Base-by-base conservation (phyloP, 64 coral and sea anemone genomes). In the Dendronephthya gigantea region DNA sequence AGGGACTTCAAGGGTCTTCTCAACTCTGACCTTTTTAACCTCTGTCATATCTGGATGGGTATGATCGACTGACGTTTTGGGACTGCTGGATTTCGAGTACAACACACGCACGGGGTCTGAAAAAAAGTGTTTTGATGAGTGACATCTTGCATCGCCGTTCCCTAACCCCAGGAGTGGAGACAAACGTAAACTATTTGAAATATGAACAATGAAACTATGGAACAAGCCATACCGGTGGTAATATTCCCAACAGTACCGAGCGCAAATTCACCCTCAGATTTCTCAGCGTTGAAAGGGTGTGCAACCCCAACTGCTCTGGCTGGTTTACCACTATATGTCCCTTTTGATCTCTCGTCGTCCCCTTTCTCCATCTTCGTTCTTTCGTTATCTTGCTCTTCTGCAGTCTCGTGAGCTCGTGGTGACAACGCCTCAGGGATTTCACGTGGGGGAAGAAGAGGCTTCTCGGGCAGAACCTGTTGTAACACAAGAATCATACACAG, bases 41-140 rank as follows among this genome's bases (percentile, higher is more conserved):
- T 79, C 72, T 15, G 72, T 2, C 36, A 79, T 39, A 12, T 79
- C 72, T 1, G 72, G 32, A 39, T 79, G 72, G 29, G 30, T 79
- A 1, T 28, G 30, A 34, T 79, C 72, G 15, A 79, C 30, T 9
- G 72, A 79, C 72, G 36, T 39, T 19, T 79, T 79, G 36, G 72
- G 72, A 79, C 72, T 79, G 17, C 72, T 79, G 1, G 72, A 79
- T 79, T 79, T 79, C 25, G 72, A 79, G 32, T 79, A 79, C 15
- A 79, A 19, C 19, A 79, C 28, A 16, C 36, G 30, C 25, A 79
- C 72, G 34, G 72, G 72, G 9, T 79, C 72, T 79, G 28, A 0
- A 79, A 34, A 34, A 79, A 34, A 79, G 15, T 14, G 2, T n/a
- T n/a, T n/a, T n/a, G n/a, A n/a, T n/a, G n/a, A n/a, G 16, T n/a